Evolutionary conservation across 2,113 vertebrate species (phyloP), one percentile per base, ranked within the genome.

Genomic region (Oplegnathus fasciatus): DNA sequence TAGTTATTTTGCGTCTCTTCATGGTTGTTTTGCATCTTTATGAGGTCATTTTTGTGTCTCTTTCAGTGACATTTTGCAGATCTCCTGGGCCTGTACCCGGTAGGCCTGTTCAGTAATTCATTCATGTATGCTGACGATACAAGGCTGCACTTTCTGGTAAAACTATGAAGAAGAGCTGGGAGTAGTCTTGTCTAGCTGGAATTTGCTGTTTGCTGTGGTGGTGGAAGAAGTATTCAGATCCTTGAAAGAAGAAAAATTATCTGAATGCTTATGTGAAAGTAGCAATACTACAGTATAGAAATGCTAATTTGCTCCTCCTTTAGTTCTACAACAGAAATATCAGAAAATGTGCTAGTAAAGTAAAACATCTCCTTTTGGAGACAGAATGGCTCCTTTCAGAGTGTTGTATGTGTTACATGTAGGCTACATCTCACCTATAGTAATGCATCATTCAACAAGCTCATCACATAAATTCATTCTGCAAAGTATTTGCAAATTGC

Each of bases 41-140:
- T 17, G 6, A 24, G 3, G 22, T 7, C 1, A 6, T 75, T 75
- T 32, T 14, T 67, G 17, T 0, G 18, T 32, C 4, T 6, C n/a
- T 48, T 22, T 48, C 30, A 22, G 28, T 9, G 5, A 22, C 22
- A 7, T 22, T 70, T 52, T 32, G n/a, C 15, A 28, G 32, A 18
- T 9, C 2, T 1, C 9, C 18, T 34, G 0, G 52, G 22, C 20
- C 9, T 24, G 9, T 54, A 20, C 22, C 15, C 4, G 22, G n/a
- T 24, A 14, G 0, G 1, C 2, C 42, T 37, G 32, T 57, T 40
- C 15, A 26, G 5, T 37, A 46, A 37, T 13, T 14, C n/a, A 9
- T 32, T 11, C 14, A 14, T 40, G 32, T 70, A 34, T 58, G 50
- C 58, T 83, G 44, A 70, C 69, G 60, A 54, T 70, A 26, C 60